Base-by-base conservation (phyloP, 1,140 invertebrate genomes). In the Stenopsyche tienmushanensis region DNA sequence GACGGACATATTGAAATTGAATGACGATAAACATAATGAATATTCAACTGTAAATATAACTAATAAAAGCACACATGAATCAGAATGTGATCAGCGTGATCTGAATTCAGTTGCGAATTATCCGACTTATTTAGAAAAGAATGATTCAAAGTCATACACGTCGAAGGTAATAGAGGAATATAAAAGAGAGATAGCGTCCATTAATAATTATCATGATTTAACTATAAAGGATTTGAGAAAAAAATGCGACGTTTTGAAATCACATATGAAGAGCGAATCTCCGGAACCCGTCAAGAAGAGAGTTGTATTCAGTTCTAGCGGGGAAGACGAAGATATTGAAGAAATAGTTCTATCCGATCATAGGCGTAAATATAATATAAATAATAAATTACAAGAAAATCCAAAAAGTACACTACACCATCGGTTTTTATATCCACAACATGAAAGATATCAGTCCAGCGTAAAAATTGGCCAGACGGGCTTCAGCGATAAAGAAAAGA, bases 161-260 rank as follows among this genome's bases (percentile, higher is more conserved):
- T 79, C 78, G 1, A 80, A 80, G 73, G 79, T 81, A 17, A 80
- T 81, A 53, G 78, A 81, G 72, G 79, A 81, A 72, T 81, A 81
- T 69, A 80, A 78, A 74, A 79, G 75, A 69, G 80, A 81, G 73
- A 72, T 81, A 57, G 74, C 77, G 67, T 75, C 78, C 50, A 81
- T 81, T 63, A 79, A 81, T 60, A 81, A 75, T 67, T 70, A 79
- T 45, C 78, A 81, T 67, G 75, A 80, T 54, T 71, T 81, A 15
- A 78, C 78, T 54, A 42, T 81, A 8, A 79, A 79, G 75, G 80
- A 81, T 71, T 76, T 81, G 23, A 77, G 79, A 71, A 75, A 65
- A 13, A 60, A 67, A 34, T 65, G 55, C 18, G 25, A 55, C 15
- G 44, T 47, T 13, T 21, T 60, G 18, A 60, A 60, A 60, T 29